phyloP scores from a whole-genome alignment of 2,888 invertebrate genomes.

The Lamproptera curius region DNA sequence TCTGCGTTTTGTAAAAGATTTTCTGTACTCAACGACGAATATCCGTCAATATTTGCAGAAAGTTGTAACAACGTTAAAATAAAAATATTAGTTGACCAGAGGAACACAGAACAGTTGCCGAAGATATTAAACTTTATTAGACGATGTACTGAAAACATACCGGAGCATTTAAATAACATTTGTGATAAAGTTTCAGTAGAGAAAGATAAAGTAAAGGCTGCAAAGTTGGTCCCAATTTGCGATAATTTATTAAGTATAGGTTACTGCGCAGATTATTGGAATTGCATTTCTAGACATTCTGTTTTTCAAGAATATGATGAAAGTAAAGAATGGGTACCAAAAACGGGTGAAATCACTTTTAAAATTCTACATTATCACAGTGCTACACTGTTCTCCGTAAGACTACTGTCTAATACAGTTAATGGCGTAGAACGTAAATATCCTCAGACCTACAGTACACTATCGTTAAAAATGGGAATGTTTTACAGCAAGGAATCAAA shows the following conservation, averaged over 20 bases:
- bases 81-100: slow-evolving; percentile 79
- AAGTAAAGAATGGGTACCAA: slow-evolving; percentile 71
- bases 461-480: slow-evolving; percentile 58
- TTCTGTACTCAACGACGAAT: slow-evolving; percentile 81
- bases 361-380: slow-evolving; percentile 76
- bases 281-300: slow-evolving; percentile 80
- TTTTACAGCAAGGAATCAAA: slow-evolving; percentile 55
- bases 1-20: slow-evolving; percentile 85
- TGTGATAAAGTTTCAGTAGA: slow-evolving; percentile 46
- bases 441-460: slow-evolving; percentile 46
- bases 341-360: slow-evolving; percentile 75
- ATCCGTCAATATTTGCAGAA: slow-evolving; percentile 57
- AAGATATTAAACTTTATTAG: slow-evolving; percentile 79
- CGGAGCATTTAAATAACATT: slow-evolving; percentile 46
- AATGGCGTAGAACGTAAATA: slow-evolving; percentile 41
- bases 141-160: slow-evolving; percentile 57
- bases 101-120: slow-evolving; percentile 77
- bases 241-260: slow-evolving; percentile 81
- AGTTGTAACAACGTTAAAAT: slow-evolving; percentile 48
- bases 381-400: slow-evolving; percentile 80
- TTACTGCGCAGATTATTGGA: slow-evolving; percentile 74
- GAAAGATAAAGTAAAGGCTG: slow-evolving; percentile 63
- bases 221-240: slow-evolving; percentile 73
- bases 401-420: slow-evolving; percentile 46
- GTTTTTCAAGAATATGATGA: slow-evolving; percentile 74